A percentile compares a stretch with the other conserved stretches of the same genome.
Evolutionary conservation across 2,113 vertebrate species (phyloP).

Genomic region (Isichthys henryi): DNA sequence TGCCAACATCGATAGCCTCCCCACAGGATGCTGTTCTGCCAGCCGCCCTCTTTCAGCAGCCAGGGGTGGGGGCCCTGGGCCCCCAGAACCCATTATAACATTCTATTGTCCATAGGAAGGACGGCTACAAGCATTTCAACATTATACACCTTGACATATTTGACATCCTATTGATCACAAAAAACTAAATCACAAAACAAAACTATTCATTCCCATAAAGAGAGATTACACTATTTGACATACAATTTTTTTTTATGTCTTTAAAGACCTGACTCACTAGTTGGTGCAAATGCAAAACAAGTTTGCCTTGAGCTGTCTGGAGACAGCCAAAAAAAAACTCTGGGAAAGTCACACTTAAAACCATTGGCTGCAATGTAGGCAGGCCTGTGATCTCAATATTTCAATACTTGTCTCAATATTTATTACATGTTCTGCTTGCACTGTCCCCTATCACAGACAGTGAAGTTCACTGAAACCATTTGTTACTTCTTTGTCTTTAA

Average conservation of each 20-base stretch:
- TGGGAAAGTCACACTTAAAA: not conserved
- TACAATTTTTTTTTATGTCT: not conserved
- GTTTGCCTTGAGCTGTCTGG: not conserved
- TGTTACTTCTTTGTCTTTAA: not conserved
- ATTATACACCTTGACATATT: not conserved
- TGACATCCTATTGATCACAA: not conserved
- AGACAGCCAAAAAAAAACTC: not conserved
- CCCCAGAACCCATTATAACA: not conserved
- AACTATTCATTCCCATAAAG: not conserved
- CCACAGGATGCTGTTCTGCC: not conserved
- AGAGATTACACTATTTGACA: not conserved
- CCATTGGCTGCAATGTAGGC: not conserved
- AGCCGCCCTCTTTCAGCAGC: not conserved
- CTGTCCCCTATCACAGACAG: not conserved
- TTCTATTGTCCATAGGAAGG: not conserved
- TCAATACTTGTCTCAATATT: not conserved
- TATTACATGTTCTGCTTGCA: not conserved
- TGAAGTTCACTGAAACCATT: not conserved
- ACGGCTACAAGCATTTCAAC: not conserved
- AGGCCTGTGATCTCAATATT: not conserved
- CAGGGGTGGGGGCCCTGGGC: not conserved
- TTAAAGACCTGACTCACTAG: not conserved
- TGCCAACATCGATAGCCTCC: not conserved
- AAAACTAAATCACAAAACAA: not conserved
- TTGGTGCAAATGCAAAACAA: not conserved